A percentile compares a stretch with the other conserved stretches of the same genome.
Evolutionary conservation across 2,888 invertebrate genomes (phyloP).

Genomic region (Onthophagus sagittarius): DNA sequence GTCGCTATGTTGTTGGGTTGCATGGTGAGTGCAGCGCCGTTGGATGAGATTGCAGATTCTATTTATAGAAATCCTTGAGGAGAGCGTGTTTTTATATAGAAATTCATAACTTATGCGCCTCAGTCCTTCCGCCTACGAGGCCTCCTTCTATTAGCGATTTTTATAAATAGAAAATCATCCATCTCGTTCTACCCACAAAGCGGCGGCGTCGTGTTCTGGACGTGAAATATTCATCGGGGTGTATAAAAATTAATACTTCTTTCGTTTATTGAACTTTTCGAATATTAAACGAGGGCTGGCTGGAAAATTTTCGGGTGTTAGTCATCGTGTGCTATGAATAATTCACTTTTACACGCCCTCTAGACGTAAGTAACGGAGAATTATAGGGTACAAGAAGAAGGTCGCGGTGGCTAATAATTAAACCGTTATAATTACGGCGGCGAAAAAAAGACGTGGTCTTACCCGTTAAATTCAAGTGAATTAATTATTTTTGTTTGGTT

Average conservation of each 20-base stretch:
- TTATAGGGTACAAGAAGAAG: background rate
- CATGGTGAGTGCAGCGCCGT: slow-evolving; percentile 4
- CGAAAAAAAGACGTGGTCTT: background rate
- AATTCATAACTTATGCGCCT: slow-evolving; percentile 23
- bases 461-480: background rate
- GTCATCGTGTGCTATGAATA: background rate
- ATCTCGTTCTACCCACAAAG: background rate
- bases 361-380: background rate
- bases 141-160: slow-evolving; percentile 15
- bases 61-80: slow-evolving; percentile 23
- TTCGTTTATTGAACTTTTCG: background rate
- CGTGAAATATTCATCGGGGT: background rate
- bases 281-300: background rate
- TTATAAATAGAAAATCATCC: slow-evolving; percentile 16
- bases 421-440: background rate
- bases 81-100: slow-evolving; percentile 20
- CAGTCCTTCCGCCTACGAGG: slow-evolving; percentile 19
- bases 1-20: background rate
- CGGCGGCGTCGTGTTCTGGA: background rate
- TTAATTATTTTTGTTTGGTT: background rate
- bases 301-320: background rate
- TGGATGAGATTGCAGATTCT: slow-evolving; percentile 16
- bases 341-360: background rate
- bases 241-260: background rate
- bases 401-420: background rate